Evolutionary conservation across 2,113 vertebrate genomes (phyloP).

Genomic region (Misgurnus mizolepis): DNA sequence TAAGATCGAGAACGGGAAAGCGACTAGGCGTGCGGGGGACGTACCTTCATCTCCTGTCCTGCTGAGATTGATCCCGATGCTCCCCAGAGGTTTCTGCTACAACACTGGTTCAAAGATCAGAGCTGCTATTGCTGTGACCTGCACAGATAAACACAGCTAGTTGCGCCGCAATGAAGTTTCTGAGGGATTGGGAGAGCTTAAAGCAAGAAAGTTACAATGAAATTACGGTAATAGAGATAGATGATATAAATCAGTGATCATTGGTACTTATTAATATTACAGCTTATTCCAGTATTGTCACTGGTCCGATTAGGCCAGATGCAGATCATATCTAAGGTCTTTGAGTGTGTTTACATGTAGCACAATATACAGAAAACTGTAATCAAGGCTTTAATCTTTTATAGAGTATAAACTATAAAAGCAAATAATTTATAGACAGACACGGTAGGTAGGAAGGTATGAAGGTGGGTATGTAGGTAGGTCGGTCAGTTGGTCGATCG

Average conservation of each 20-base stretch:
- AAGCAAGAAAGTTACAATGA: background rate
- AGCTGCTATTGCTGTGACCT: background rate
- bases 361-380: no score
- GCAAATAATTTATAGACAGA: no score
- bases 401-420: no score
- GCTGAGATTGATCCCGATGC: conserved; percentile 25
- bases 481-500: no score
- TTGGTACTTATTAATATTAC: background rate
- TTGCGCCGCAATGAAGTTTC: background rate
- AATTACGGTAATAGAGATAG: background rate
- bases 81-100: conserved; percentile 12
- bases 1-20: conserved; percentile 25
- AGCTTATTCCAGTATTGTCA: background rate
- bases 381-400: no score
- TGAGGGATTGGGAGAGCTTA: background rate
- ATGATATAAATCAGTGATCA: background rate
- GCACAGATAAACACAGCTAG: conserved; percentile 21
- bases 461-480: no score
- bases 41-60: conserved; percentile 32
- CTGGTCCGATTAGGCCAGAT: background rate
- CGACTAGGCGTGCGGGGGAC: background rate
- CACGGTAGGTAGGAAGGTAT: no score
- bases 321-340: background rate
- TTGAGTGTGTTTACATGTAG: no score
- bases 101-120: conserved; percentile 19